These are phyloP conservation scores for Noturus placidus DNA, from an alignment of 2,113 vertebrate genomes.

Conservation along the genomic window DNA sequence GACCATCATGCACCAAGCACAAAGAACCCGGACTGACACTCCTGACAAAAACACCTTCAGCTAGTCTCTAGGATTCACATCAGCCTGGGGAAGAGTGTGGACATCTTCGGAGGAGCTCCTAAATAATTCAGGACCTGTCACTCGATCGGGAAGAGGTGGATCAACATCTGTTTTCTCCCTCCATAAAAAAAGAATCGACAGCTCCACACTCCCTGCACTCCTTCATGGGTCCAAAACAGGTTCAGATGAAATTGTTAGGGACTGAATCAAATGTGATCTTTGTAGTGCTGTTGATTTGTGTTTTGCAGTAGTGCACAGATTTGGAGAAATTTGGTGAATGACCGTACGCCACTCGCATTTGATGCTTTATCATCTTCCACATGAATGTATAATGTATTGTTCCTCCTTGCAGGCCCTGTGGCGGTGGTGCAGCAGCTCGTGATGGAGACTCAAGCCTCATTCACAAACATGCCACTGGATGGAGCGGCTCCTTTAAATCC, in stretches of 20 bases:
- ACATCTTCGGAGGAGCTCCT: neutral
- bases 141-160: neutral
- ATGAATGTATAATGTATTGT: neutral
- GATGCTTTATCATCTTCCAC: neutral
- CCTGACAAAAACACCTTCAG: conserved; percentile 8
- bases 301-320: neutral
- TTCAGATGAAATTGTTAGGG: neutral
- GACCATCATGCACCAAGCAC: conserved; percentile 9
- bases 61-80: neutral
- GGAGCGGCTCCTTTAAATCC: neutral
- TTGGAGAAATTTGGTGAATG: neutral
- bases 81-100: neutral
- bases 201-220: neutral
- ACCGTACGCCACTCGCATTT: neutral
- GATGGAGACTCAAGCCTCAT: neutral
- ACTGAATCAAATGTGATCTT: neutral
- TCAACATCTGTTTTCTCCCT: conserved; percentile 14
- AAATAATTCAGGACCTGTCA: conserved; percentile 41
- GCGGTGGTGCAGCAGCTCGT: neutral
- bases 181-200: neutral
- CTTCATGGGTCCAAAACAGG: neutral
- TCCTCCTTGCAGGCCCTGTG: neutral
- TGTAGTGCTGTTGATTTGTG: neutral
- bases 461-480: neutral
- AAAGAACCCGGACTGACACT: neutral